Evolutionary conservation across 2,113 vertebrate genomes (phyloP), one percentile per base, ranked within the genome.

Genomic region (Numida meleagris): DNA sequence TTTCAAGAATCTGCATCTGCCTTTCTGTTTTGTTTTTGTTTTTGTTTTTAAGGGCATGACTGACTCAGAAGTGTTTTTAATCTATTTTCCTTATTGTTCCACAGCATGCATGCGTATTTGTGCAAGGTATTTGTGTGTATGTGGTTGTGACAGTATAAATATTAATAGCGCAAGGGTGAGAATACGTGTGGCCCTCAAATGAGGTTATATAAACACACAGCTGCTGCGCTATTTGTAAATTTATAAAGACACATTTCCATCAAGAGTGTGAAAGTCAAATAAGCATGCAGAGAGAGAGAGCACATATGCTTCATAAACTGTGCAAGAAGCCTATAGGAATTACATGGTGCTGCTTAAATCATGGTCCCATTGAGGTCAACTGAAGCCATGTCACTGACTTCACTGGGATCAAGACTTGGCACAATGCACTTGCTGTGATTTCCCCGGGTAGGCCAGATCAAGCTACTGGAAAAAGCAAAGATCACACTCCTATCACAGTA

Each of bases 151-250:
- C 88, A 94, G 89, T 91, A 97, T 97, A 96, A 96, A 96, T 97
- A 98, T 97, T 96, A 97, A 97, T 97, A 94, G 94, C 90, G n/a
- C 70, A 76, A 57, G 88, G 75, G 91, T 68, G 80, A 96, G 94
- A 94, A 90, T 90, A 92, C 78, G 90, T 92, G 94, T 93, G 90
- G 89, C 84, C 93, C 91, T 94, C 92, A 94, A 96, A 97, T 96
- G 88, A 95, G 95, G 92, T 97, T 96, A 96, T 92, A 94, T 96
- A 97, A 97, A 94, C 90, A 97, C 96, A 96, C 96, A 97, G 96
- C 97, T 97, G 95, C 94, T 94, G 94, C 1, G 87, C 84, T 96
- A 96, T 96, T 96, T 96, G 95, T 96, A 94, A 87, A 96, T 95
- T 76, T 94, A 95, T 96, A 93, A 93, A 95, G 95, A 88, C 89